Evolutionary conservation across 2,888 invertebrate genomes (phyloP).

Genomic region (Netelia virgata): DNA sequence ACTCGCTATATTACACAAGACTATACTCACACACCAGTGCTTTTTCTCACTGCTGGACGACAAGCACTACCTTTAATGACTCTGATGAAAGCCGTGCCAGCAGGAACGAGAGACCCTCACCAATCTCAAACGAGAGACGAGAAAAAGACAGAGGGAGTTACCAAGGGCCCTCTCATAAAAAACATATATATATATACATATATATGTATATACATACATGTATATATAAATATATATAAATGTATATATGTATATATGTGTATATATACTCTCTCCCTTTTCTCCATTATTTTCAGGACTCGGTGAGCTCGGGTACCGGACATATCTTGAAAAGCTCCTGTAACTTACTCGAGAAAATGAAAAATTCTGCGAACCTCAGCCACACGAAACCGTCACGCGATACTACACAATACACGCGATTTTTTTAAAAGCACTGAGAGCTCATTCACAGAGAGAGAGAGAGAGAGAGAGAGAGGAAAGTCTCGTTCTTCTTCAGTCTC

Average conservation of each 20-base stretch:
- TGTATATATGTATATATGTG: neutral
- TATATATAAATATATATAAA: neutral
- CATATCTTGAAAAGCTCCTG: constrained; percentile 65
- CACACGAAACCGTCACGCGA: constrained; percentile 61
- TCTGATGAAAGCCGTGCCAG: constrained; percentile 50
- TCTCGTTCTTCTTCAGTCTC: constrained; percentile 13
- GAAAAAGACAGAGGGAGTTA: constrained; percentile 13
- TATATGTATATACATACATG: neutral
- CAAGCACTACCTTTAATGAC: constrained; percentile 83
- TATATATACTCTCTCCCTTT: constrained; percentile 31
- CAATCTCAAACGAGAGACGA: constrained; percentile 34
- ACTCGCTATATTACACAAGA: constrained; percentile 25
- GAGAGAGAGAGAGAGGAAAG: constrained; percentile 26
- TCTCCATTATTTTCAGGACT: constrained; percentile 62
- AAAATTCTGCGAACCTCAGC: constrained; percentile 70
- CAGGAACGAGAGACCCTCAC: constrained; percentile 36
- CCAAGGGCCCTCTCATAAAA: constrained; percentile 28
- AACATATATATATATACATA: constrained; percentile 1
- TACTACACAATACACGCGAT: constrained; percentile 66
- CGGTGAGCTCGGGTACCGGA: constrained; percentile 53
- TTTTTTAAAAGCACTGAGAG: constrained; percentile 63
- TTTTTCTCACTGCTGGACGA: constrained; percentile 49
- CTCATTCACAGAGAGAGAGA: constrained; percentile 41
- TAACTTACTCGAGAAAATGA: constrained; percentile 75
- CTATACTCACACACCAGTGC: constrained; percentile 30